Evolutionary conservation across 2,888 invertebrate genomes (phyloP), one percentile per base, ranked within the genome.

Genomic region (Cordilura impudica): DNA sequence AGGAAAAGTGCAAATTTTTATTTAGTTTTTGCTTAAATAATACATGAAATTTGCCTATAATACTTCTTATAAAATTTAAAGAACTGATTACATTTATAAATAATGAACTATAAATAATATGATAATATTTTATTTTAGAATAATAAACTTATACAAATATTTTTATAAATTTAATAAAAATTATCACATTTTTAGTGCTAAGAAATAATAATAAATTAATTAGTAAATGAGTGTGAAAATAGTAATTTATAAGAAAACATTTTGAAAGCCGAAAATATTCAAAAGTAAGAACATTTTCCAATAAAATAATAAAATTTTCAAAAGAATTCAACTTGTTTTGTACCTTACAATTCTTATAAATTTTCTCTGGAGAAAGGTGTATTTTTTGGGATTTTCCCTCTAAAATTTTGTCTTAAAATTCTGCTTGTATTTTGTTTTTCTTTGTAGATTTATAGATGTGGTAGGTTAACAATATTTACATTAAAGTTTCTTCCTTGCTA

Each of bases 151-250:
- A 60, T 35, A 54, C 10, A 19, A 54, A 35, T 66, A 19, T 31
- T 63, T 70, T 31, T 19, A 47, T 49, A 65, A 21, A 65, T 58
- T 54, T 72, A 80, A 72, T 69, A 51, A 76, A 71, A 80, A 73
- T 73, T 80, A 76, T 80, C 76, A 76, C 76, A 76, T 65, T 76
- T 69, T 63, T 80, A 76, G 65, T 76, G 80, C 72, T 80, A 79
- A 61, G 45, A 26, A 73, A 56, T 51, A 58, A 73, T 58, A 61
- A 1, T 60, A 53, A 71, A 65, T 61, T 53, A 49, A 60, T 58
- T 47, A 47, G 23, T 14, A 53, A 45, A 66, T 71, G 66, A 77
- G 77, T 78, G 39, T 49, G 8, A 23, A 39, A 29, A 66, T 39
- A 51, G 31, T 26, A 10, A 31, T 12, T 56, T 18, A 10, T 47